These are phyloP conservation scores for Stichodactyla mertensii DNA, from an alignment of 64 coral and sea anemone species.

Conservation along the genomic window DNA sequence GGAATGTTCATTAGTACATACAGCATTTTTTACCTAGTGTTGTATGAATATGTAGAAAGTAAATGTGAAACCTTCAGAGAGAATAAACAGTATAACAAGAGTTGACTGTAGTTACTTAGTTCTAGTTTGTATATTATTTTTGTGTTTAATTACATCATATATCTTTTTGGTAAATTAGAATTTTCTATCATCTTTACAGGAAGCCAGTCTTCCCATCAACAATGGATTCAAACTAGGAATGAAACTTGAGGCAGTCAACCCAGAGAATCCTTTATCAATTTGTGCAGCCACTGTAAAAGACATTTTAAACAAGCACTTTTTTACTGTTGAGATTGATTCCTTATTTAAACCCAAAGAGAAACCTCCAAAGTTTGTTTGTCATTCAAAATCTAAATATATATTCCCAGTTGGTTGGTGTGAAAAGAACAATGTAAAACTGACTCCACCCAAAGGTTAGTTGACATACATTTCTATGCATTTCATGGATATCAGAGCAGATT, in stretches of 20 bases:
- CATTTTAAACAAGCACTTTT: conserved; percentile 55
- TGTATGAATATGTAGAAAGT: too few relatives aligned
- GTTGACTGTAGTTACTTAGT: too few relatives aligned
- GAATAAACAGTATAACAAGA: too few relatives aligned
- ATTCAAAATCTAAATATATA: conserved; percentile 63
- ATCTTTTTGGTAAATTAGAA: too few relatives aligned
- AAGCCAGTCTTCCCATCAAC: conserved; percentile 19
- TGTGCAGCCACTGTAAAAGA: conserved; percentile 70
- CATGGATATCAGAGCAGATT: neutral
- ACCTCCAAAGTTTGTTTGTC: conserved; percentile 38
- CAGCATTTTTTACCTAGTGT: too few relatives aligned
- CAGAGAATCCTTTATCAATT: conserved; percentile 68
- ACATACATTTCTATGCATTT: neutral
- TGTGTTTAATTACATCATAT: neutral
- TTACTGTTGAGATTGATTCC: conserved; percentile 75
- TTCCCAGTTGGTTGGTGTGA: conserved; percentile 87
- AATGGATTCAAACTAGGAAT: conserved; percentile 49
- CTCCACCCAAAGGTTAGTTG: conserved; percentile 10
- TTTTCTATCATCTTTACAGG: conserved; percentile 22
- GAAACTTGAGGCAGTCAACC: conserved; percentile 78
- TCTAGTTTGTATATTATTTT: neutral
- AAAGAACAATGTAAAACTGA: conserved; percentile 68
- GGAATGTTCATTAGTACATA: too few relatives aligned
- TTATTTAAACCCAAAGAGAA: conserved; percentile 16
- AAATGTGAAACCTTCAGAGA: too few relatives aligned